These are phyloP conservation scores for Paratilapia polleni DNA, from an alignment of 2,113 vertebrate genomes.

Conservation along the genomic window DNA sequence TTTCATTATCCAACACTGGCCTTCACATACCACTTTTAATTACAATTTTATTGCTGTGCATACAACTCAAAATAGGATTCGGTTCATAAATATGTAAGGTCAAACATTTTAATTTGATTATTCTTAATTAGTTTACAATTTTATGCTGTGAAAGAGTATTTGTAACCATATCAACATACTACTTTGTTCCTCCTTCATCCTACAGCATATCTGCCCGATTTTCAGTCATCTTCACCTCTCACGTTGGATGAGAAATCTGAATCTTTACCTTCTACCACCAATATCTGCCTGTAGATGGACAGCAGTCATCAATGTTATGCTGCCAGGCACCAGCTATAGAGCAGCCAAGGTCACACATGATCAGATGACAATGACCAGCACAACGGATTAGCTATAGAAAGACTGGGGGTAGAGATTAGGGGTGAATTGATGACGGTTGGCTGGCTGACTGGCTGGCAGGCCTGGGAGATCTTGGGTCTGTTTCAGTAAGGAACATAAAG, in stretches of 20 bases:
- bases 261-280: background rate
- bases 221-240: background rate
- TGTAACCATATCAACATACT: background rate
- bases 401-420: constrained; percentile 69
- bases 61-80: background rate
- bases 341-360: constrained; percentile 71
- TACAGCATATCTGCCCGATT: background rate
- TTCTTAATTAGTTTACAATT: background rate
- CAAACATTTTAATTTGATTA: background rate
- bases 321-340: constrained; percentile 49
- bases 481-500: constrained; percentile 75
- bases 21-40: background rate
- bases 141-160: background rate
- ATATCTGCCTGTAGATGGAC: constrained; percentile 32
- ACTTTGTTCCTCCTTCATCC: background rate
- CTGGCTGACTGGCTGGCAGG: constrained; percentile 42
- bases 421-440: constrained; percentile 73
- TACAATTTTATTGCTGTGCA: background rate
- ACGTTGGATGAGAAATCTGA: background rate
- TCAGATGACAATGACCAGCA: constrained; percentile 78
- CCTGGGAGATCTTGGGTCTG: constrained; percentile 61
- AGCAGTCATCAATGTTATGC: constrained; percentile 41
- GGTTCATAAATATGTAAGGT: background rate
- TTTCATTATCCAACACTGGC: background rate
- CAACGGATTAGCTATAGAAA: constrained; percentile 75